Percentiles rank a stretch among this genome's conserved stretches.
These are phyloP conservation scores for Chymomyza fuscimana DNA, from an alignment of 2,888 invertebrate species.

Conservation along the genomic window DNA sequence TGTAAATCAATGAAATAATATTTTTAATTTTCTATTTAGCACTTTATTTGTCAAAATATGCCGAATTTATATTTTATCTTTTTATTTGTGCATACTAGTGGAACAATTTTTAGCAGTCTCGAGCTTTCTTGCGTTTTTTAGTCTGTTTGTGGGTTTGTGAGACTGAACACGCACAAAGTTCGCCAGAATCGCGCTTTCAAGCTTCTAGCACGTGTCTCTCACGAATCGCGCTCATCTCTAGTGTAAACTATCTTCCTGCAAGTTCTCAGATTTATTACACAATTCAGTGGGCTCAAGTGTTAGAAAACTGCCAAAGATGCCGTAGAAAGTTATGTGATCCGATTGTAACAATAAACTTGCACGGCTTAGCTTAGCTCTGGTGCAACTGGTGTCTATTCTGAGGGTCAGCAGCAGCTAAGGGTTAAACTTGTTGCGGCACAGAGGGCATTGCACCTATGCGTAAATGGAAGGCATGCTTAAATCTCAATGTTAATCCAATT, in stretches of 20 bases:
- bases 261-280: slow-evolving; percentile 47
- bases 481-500: slow-evolving; percentile 1
- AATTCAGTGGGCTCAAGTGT: slow-evolving; percentile 18
- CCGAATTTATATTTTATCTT: too few relatives aligned
- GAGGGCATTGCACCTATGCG: not conserved
- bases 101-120: too few relatives aligned
- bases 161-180: too few relatives aligned
- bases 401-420: not conserved
- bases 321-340: slow-evolving; percentile 52
- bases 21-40: too few relatives aligned
- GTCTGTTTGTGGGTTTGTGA: too few relatives aligned
- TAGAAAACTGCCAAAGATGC: slow-evolving; percentile 40
- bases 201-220: too few relatives aligned
- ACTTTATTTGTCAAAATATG: too few relatives aligned
- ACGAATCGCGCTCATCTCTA: too few relatives aligned
- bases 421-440: not conserved
- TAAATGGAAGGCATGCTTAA: not conserved
- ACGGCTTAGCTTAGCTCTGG: slow-evolving; percentile 9
- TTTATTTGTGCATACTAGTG: too few relatives aligned
- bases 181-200: too few relatives aligned
- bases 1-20: too few relatives aligned
- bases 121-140: too few relatives aligned
- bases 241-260: slow-evolving; percentile 48
- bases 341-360: slow-evolving; percentile 45
- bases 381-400: slow-evolving; percentile 32